Conservation (phyloP, 23 tunicate genomes). For the Ciona savignyi region DNA sequence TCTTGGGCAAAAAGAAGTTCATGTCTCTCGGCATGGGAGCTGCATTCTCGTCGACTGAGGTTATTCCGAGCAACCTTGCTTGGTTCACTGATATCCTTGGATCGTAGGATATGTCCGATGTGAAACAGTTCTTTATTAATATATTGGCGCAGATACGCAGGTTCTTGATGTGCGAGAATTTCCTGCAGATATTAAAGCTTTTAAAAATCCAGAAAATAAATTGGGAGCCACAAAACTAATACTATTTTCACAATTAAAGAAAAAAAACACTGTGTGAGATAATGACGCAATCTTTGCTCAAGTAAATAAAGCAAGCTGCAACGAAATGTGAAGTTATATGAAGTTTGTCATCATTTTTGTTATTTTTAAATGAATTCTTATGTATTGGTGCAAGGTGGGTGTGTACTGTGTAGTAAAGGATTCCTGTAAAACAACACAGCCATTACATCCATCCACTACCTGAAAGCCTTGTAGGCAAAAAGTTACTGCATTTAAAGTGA, state of each 20-base stretch:
- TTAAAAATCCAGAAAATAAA: not conserved
- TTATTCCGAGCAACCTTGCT: conserved; percentile 79
- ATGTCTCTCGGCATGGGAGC: conserved; percentile 98
- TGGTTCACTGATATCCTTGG: conserved; percentile 70
- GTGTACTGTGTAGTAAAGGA: too few relatives aligned
- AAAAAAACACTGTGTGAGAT: too few relatives aligned
- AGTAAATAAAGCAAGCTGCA: too few relatives aligned
- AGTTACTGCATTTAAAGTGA: too few relatives aligned
- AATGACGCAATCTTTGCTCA: too few relatives aligned
- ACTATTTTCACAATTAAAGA: not conserved
- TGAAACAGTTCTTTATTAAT: conserved; percentile 79
- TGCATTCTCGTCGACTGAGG: conserved; percentile 69
- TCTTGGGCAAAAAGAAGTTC: conserved; percentile 73
- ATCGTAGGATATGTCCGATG: conserved; percentile 84
- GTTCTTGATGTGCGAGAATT: conserved; percentile 68
- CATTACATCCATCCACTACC: too few relatives aligned
- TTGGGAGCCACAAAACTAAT: not conserved
- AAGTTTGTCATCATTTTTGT: too few relatives aligned
- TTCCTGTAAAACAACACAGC: too few relatives aligned
- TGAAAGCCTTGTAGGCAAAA: too few relatives aligned
- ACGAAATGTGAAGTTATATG: too few relatives aligned
- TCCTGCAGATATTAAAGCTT: conserved; percentile 26
- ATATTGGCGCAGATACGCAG: conserved; percentile 79
- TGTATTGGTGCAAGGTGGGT: too few relatives aligned
- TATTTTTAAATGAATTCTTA: too few relatives aligned